Evolutionary conservation across 2,113 vertebrate species (phyloP).

Genomic region (Crypturellus undulatus): DNA sequence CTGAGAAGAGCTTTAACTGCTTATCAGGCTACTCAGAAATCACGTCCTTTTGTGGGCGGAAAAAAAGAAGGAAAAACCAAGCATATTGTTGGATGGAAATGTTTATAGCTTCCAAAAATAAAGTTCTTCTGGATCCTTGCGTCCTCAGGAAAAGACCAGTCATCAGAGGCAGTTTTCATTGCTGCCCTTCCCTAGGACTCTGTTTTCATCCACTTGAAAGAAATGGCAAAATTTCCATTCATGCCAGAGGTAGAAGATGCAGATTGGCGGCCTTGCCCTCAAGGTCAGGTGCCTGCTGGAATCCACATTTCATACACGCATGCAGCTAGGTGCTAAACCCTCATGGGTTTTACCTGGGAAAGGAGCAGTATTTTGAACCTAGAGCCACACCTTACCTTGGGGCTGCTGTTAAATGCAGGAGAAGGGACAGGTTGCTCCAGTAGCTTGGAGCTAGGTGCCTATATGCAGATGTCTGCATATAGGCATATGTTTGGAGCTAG

Average conservation of each 20-base stretch:
- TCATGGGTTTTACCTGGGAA: background rate
- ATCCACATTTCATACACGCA: background rate
- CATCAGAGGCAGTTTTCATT: background rate
- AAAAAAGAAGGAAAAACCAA: background rate
- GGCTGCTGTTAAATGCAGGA: background rate
- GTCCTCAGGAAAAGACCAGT: background rate
- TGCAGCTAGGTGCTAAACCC: background rate
- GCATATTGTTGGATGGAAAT: background rate
- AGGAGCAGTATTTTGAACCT: background rate
- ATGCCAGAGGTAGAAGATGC: background rate
- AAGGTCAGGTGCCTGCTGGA: background rate
- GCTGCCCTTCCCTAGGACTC: background rate
- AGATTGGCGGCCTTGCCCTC: background rate
- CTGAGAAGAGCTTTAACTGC: background rate
- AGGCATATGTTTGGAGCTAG: too few species aligned
- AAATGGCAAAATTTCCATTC: background rate
- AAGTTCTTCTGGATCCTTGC: background rate
- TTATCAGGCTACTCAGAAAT: background rate
- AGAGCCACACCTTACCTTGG: background rate
- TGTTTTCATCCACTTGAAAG: background rate
- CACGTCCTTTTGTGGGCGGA: background rate
- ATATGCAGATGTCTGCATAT: background rate
- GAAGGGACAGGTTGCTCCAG: background rate
- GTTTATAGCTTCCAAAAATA: conserved; percentile 27
- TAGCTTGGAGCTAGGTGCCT: background rate